Conservation (phyloP, 1,140 invertebrate species). For the Drosophila guanche region DNA sequence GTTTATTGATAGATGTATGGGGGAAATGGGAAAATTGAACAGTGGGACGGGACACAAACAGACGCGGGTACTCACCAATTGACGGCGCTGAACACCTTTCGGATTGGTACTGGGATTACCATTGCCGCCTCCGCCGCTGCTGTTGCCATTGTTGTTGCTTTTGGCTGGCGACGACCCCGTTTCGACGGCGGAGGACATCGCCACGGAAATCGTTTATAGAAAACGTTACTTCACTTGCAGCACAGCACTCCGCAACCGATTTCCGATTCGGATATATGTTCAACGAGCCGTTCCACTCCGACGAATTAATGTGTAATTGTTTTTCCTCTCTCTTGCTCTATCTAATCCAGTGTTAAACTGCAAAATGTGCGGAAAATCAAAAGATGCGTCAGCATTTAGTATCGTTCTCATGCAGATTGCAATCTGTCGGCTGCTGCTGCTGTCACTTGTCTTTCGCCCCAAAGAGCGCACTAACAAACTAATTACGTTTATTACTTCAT, state of each 20-base stretch:
- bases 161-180: slow-evolving; percentile 83
- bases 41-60: not conserved
- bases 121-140: slow-evolving; percentile 44
- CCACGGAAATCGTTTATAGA: slow-evolving; percentile 48
- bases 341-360: slow-evolving; percentile 40
- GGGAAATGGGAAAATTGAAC: not conserved
- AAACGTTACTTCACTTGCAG: slow-evolving; percentile 46
- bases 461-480: slow-evolving; percentile 52
- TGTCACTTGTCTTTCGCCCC: slow-evolving; percentile 16
- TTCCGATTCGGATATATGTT: slow-evolving; percentile 15
- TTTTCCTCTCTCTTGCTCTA: slow-evolving; percentile 15
- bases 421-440: slow-evolving; percentile 20
- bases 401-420: slow-evolving; percentile 44
- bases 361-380: slow-evolving; percentile 31
- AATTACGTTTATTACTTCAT: slow-evolving; percentile 80
- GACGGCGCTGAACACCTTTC: slow-evolving; percentile 81
- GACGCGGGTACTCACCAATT: slow-evolving; percentile 72
- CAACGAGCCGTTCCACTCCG: slow-evolving; percentile 24
- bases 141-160: slow-evolving; percentile 61
- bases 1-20: slow-evolving; percentile 29
- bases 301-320: slow-evolving; percentile 14
- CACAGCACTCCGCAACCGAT: not conserved
- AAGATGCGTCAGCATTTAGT: slow-evolving; percentile 44
- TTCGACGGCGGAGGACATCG: slow-evolving; percentile 82
- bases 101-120: slow-evolving; percentile 72